Conservation (phyloP, 2,888 invertebrate species). For the Listrodromus nycthemerus region DNA sequence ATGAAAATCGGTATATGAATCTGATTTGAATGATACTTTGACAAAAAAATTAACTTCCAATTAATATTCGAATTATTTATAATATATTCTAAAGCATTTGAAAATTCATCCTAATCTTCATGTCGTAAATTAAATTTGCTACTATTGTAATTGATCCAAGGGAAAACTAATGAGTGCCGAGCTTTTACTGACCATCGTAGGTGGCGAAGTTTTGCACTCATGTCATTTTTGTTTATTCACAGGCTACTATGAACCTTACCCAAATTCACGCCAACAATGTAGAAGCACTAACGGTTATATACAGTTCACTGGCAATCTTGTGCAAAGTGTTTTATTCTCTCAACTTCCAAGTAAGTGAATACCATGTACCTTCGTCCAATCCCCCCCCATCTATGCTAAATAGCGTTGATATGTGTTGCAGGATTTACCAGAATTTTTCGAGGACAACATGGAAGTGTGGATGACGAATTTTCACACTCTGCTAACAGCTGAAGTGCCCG, state of each 20-base stretch:
- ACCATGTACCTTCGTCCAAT: background rate
- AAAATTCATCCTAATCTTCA: background rate
- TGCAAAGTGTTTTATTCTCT: constrained; percentile 98
- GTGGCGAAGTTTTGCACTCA: background rate
- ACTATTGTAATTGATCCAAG: background rate
- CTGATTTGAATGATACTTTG: background rate
- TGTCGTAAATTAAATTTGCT: background rate
- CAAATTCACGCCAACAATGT: constrained; percentile 92
- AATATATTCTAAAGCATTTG: background rate
- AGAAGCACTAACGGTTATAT: constrained; percentile 93
- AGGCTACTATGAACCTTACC: constrained; percentile 94
- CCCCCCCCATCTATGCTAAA: background rate
- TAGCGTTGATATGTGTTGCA: constrained; percentile 74
- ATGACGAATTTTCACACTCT: constrained; percentile 96
- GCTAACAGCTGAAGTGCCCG: constrained; percentile 91
- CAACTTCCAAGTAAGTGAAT: constrained; percentile 91
- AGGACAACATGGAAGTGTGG: constrained; percentile 98
- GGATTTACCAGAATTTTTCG: constrained; percentile 99
- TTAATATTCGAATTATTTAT: background rate
- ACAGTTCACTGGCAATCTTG: constrained; percentile 94
- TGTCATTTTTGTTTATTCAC: constrained; percentile 75
- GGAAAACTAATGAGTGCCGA: background rate
- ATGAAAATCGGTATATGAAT: background rate
- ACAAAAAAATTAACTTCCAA: background rate
- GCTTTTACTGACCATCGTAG: background rate